Percentiles rank a stretch among this genome's conserved stretches.
Evolutionary conservation across 2,797 vertebrate genomes (phyloP).

Genomic region (Eidolon dupreanum): DNA sequence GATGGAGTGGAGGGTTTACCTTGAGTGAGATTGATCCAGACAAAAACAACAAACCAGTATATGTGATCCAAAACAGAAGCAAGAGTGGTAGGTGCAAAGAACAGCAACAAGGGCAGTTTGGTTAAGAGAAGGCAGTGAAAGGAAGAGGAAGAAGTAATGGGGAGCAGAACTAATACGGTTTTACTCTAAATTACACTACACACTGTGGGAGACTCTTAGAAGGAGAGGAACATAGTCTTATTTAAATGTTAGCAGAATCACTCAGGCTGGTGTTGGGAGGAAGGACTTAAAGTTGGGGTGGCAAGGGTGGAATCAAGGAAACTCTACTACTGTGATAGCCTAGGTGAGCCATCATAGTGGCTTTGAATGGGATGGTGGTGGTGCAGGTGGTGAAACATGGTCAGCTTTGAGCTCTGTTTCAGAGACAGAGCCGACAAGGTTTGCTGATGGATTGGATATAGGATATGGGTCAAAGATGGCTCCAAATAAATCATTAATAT

Average conservation of each 20-base stretch:
- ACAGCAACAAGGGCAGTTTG: neutral
- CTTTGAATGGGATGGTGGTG: neutral
- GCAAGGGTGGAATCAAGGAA: neutral
- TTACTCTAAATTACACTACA: neutral
- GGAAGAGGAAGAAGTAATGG: neutral
- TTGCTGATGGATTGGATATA: neutral
- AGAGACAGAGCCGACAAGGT: neutral
- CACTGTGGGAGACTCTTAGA: neutral
- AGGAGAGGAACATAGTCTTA: neutral
- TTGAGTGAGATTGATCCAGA: neutral
- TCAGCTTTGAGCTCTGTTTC: neutral
- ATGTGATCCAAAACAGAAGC: neutral
- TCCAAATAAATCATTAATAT: neutral
- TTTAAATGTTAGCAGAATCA: neutral
- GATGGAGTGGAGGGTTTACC: neutral
- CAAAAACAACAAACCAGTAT: neutral
- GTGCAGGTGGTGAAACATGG: neutral
- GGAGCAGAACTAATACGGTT: neutral
- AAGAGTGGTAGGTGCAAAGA: neutral
- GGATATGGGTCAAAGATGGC: neutral
- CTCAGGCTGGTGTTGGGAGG: neutral
- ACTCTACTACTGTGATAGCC: neutral
- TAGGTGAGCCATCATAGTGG: neutral
- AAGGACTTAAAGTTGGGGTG: neutral
- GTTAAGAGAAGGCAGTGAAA: neutral